Percentiles rank a stretch among this genome's conserved stretches.
Evolutionary conservation across 2,113 vertebrate genomes (phyloP).

Genomic region (Pelusios castaneus): DNA sequence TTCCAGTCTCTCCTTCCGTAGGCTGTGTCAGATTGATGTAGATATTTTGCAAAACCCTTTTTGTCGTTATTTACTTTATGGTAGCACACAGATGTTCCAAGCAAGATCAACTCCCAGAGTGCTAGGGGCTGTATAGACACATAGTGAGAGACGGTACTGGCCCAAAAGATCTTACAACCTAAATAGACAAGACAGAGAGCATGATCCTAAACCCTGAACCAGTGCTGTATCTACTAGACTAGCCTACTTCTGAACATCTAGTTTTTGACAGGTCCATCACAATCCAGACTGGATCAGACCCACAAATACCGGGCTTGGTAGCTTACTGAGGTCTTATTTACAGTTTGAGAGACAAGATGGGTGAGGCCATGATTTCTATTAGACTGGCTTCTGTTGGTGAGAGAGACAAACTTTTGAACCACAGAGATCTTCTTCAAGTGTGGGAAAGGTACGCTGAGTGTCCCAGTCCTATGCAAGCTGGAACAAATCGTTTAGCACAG

Average conservation of each 20-base stretch:
- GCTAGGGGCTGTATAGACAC: background rate
- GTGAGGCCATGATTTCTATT: background rate
- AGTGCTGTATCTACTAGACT: background rate
- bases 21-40: background rate
- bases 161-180: background rate
- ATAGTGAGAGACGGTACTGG: background rate
- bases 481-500: background rate
- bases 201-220: background rate
- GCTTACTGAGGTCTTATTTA: background rate
- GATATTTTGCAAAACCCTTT: background rate
- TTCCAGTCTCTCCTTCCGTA: background rate
- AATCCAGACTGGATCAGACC: background rate
- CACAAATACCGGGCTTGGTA: background rate
- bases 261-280: background rate
- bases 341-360: background rate
- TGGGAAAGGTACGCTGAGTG: background rate
- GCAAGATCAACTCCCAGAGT: background rate
- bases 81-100: background rate
- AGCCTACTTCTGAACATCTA: background rate
- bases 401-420: background rate
- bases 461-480: background rate
- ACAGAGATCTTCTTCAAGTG: background rate
- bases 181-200: background rate
- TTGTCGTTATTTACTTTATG: background rate
- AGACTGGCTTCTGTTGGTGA: background rate